Conservation (phyloP, 1,140 invertebrate genomes). For the Drosophila micromelanica region DNA sequence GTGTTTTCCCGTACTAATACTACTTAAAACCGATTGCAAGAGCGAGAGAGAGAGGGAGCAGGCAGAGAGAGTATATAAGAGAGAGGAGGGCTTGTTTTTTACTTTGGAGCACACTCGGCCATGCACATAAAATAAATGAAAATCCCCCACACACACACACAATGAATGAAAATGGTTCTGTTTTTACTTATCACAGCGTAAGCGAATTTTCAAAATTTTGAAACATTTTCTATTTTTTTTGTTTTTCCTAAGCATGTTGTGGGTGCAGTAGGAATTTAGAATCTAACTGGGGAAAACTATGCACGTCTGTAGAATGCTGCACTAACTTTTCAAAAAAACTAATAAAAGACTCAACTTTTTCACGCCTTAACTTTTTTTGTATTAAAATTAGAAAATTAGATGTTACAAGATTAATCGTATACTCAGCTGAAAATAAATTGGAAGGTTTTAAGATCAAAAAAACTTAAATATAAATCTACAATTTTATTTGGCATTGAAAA, state of each 20-base stretch:
- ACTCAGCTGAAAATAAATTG: too few relatives aligned
- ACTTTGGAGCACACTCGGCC: conserved; percentile 62
- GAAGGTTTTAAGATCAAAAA: too few relatives aligned
- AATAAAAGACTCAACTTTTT: background rate
- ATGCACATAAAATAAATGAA: conserved; percentile 35
- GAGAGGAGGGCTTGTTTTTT: conserved; percentile 38
- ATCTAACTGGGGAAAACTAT: conserved; percentile 21
- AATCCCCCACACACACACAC: conserved; percentile 32
- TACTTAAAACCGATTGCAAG: conserved; percentile 18
- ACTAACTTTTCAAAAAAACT: conserved; percentile 32
- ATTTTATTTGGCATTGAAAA: too few relatives aligned
- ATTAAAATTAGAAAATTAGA: background rate
- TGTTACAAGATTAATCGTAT: background rate
- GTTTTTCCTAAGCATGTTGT: conserved; percentile 36
- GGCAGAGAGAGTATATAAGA: conserved; percentile 2
- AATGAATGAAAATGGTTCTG: conserved; percentile 68
- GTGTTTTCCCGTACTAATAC: conserved; percentile 50
- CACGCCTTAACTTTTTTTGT: background rate
- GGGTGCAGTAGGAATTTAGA: conserved; percentile 26
- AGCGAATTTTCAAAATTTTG: conserved; percentile 74
- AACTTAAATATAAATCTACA: too few relatives aligned
- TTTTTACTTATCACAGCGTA: conserved; percentile 80
- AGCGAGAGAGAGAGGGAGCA: background rate
- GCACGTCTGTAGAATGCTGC: conserved; percentile 12
- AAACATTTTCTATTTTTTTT: conserved; percentile 24